Evolutionary conservation across 2,888 invertebrate species (phyloP).

Genomic region (Alcis repandata): DNA sequence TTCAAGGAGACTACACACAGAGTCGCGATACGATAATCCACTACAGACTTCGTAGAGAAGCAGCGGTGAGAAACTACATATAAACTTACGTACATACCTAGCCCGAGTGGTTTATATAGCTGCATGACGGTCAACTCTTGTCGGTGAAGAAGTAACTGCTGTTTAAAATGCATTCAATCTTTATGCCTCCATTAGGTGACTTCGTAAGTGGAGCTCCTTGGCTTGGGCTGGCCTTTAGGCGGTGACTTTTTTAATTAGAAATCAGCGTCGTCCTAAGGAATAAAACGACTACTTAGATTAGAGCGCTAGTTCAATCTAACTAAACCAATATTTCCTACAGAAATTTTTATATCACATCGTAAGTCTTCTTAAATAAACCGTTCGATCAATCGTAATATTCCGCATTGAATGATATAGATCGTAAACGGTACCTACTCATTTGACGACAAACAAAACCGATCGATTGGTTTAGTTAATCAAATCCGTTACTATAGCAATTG

Average conservation of each 20-base stretch:
- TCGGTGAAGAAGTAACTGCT: too few relatives aligned
- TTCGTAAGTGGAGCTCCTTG: too few relatives aligned
- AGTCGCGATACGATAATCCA: background rate
- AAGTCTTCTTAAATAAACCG: background rate
- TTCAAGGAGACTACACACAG: background rate
- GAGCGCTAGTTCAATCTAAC: background rate
- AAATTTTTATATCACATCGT: slow-evolving; percentile 5
- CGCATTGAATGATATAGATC: slow-evolving; percentile 45
- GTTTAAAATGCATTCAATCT: too few relatives aligned
- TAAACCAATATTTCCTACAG: background rate
- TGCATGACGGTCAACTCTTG: too few relatives aligned
- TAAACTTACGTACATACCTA: too few relatives aligned
- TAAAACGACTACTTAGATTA: too few relatives aligned
- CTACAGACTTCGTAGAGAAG: background rate
- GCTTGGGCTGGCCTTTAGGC: too few relatives aligned
- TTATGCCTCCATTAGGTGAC: too few relatives aligned
- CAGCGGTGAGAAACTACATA: too few relatives aligned
- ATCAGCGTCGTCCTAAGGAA: too few relatives aligned
- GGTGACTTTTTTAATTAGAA: too few relatives aligned
- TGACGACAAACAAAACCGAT: slow-evolving; percentile 69
- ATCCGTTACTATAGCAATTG: slow-evolving; percentile 79
- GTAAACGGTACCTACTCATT: slow-evolving; percentile 60
- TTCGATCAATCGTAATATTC: slow-evolving; percentile 24
- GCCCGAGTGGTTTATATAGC: too few relatives aligned
- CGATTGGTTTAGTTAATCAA: slow-evolving; percentile 81